Evolutionary conservation across 2,888 invertebrate genomes (phyloP), one percentile per base, ranked within the genome.

Genomic region (Idaea straminata): DNA sequence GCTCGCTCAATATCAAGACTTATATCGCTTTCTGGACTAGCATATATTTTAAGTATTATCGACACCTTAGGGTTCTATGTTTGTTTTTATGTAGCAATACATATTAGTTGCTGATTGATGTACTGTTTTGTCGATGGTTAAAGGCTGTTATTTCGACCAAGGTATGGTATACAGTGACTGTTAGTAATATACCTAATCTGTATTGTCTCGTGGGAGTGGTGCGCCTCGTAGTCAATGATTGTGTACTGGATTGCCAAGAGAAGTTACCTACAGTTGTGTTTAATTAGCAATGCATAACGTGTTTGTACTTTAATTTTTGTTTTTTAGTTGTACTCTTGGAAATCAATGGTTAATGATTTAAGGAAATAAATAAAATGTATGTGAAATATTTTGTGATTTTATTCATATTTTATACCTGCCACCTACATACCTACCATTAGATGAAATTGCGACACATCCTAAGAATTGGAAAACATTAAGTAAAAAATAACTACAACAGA

Each of bases 231-330:
- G 91, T 91, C 91, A 89, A 83, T 80, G 85, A 86, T 83, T 84
- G 85, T 87, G 86, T 85, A 88, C 83, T 85, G 91, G 89, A 90
- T 91, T 91, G 92, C 92, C 92, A 90, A 91, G 92, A 91, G 90
- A 91, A 92, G 92, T 92, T 92, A 92, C 92, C 92, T 90, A 91
- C 90, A 92, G 89, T 92, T 91, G 91, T 91, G 91, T 91, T 91
- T 88, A 91, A 88, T 90, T 92, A 92, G 90, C 88, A 83, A 91
- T 91, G 89, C 92, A 91, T 92, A 92, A 92, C 92, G 91, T 92
- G 92, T 92, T 92, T 92, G 92, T 92, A 92, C 92, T 92, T 91
- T 92, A 92, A 92, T 92, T 92, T 92, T 92, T 92, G 92, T 92
- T 92, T 92, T 92, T 92, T 92, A 92, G 92, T 92, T 92, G 87